Evolutionary conservation across 2,888 invertebrate species (phyloP), one percentile per base, ranked within the genome.

Genomic region (Graphium colonna): DNA sequence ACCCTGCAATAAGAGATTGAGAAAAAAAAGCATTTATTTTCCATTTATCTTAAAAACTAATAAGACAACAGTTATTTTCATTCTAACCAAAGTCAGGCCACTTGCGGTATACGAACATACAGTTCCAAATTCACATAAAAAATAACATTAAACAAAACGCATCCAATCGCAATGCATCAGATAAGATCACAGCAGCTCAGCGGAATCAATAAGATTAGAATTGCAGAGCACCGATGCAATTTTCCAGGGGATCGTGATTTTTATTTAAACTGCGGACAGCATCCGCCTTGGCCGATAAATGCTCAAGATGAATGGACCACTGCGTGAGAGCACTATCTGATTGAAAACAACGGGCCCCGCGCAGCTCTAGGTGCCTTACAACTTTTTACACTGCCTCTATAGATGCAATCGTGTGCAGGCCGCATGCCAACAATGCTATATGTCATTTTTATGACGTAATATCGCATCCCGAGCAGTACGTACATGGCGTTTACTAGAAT

Each of bases 401-500:
- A 67, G 65, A 67, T 69, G 65, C 62, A 68, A 73, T 69, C 74
- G 67, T 73, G 75, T 74, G 76, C 69, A 18, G 18, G 67, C 72
- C 64, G 69, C 71, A 67, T 68, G 73, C 79, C 75, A 79, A 80
- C 81, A 81, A 75, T 71, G 71, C 78, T 77, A 73, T 80, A 73
- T 73, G 72, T 81, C 79, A 81, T 82, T 78, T 83, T 84, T 83
- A 83, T 82, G 81, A 84, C 77, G 83, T 82, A 82, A 84, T 84
- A 81, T 77, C 76, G 73, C 76, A 63, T 72, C 73, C 64, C 38
- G 45, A 54, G 52, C 56, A 42, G 43, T 55, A 60, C 56, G 51
- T 56, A 50, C 28, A 52, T 12, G 40, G 46, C 21, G 3, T 46
- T 43, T 41, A 48, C 26, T 18, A 49, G 45, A 57, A 21, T 38